Percentiles rank a stretch among this genome's conserved stretches.
phyloP scores from a whole-genome alignment of 2,797 vertebrate species.

The Lagorchestes hirsutus region DNA sequence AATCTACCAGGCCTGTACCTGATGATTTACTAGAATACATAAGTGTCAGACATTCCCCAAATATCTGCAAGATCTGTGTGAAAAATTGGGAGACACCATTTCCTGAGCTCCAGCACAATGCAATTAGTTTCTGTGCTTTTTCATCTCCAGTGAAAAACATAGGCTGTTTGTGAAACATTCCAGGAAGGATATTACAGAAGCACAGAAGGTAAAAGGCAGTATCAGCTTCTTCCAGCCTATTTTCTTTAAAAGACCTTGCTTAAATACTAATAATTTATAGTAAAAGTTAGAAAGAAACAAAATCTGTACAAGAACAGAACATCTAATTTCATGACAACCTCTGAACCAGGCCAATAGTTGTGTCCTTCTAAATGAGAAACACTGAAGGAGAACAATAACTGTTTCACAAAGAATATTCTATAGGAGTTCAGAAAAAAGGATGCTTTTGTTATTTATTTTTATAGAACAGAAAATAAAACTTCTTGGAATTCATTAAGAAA shows the following conservation, averaged over 20 bases:
- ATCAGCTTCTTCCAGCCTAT: not conserved
- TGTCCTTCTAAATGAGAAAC: not conserved
- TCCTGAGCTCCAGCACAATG: not conserved
- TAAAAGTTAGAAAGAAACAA: not conserved
- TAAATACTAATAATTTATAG: not conserved
- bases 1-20: not conserved
- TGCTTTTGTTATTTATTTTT: not conserved
- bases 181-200: not conserved
- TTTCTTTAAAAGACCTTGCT: not conserved
- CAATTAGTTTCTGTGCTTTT: not conserved
- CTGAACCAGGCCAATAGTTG: not conserved
- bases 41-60: not conserved
- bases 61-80: not conserved
- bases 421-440: not conserved
- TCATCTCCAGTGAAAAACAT: not conserved
- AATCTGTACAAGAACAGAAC: not conserved
- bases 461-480: not conserved
- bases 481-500: not conserved
- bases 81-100: not conserved
- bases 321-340: not conserved
- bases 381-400: not conserved
- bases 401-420: not conserved
- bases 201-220: not conserved
- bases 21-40: not conserved
- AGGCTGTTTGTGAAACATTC: not conserved